Evolutionary conservation across 2,888 invertebrate genomes (phyloP).

Genomic region (Trissolcus japonicus): DNA sequence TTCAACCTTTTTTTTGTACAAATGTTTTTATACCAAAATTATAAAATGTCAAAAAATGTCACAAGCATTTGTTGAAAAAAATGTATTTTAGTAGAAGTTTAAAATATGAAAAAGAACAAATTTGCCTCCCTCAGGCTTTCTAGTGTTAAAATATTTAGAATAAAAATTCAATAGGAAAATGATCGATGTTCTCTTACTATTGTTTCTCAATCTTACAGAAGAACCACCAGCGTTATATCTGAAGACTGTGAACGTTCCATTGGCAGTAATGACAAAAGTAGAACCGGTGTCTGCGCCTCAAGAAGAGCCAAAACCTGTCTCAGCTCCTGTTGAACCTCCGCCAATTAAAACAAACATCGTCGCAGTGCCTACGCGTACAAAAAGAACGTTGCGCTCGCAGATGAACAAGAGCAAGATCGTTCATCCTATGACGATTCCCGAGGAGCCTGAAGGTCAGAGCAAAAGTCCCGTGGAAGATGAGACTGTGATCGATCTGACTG

Average conservation of each 20-base stretch:
- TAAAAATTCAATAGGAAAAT: no score
- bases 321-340: background rate
- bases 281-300: background rate
- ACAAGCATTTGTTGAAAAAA: no score
- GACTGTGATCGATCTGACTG: background rate
- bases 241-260: slow-evolving; percentile 60
- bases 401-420: background rate
- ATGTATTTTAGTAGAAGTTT: no score
- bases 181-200: no score
- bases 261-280: background rate
- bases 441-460: background rate
- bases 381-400: slow-evolving; percentile 4
- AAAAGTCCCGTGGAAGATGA: no score
- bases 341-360: no score
- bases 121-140: no score
- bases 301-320: background rate
- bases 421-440: background rate
- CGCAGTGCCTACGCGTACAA: slow-evolving; percentile 1
- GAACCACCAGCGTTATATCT: slow-evolving; percentile 50
- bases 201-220: background rate
- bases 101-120: no score
- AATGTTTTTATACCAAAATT: no score
- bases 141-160: no score
- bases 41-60: no score
- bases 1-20: no score